phyloP scores from a whole-genome alignment of 2,797 vertebrate species.

The Cynopterus sphinx region DNA sequence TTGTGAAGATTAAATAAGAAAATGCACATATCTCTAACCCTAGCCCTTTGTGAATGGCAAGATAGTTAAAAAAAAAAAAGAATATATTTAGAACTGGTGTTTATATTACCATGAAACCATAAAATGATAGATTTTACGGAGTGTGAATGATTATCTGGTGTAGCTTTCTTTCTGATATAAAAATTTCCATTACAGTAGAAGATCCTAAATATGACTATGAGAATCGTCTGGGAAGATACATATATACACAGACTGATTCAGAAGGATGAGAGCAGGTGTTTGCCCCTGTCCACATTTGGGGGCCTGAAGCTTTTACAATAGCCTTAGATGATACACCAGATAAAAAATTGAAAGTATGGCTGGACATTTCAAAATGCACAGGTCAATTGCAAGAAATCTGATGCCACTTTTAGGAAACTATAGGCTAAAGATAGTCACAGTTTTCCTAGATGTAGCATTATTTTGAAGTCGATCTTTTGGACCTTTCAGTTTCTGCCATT shows the following conservation, averaged over 20 bases:
- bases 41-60: background rate
- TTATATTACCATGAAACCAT: background rate
- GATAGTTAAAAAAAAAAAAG: background rate
- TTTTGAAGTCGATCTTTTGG: constrained; percentile 82
- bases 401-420: constrained; percentile 78
- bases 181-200: background rate
- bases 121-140: background rate
- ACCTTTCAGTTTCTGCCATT: constrained; percentile 30
- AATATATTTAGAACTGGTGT: background rate
- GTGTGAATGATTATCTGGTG: background rate
- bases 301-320: background rate
- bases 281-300: background rate
- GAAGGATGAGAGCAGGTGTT: too few species aligned
- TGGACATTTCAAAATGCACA: background rate
- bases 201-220: background rate
- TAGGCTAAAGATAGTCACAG: constrained; percentile 79
- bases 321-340: background rate
- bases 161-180: background rate
- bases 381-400: constrained; percentile 66
- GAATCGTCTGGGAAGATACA: background rate
- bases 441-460: constrained; percentile 80
- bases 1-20: background rate
- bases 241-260: background rate
- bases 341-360: background rate
- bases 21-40: background rate